Conservation (phyloP, 2,113 vertebrate species). For the Balaeniceps rex region DNA sequence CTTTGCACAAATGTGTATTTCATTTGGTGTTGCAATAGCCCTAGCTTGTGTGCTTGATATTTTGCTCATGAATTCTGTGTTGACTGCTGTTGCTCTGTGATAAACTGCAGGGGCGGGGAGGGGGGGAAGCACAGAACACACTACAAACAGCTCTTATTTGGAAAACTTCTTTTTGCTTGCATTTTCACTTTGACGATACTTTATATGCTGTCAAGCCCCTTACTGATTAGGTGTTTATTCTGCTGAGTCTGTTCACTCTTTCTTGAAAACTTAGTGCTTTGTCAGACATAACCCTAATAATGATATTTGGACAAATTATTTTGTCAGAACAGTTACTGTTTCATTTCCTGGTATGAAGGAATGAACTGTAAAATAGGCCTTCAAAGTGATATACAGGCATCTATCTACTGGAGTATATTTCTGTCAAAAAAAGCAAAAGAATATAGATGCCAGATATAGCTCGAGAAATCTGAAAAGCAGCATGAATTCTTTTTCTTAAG, state of each 20-base stretch:
- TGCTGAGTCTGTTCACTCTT: neutral
- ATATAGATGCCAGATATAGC: neutral
- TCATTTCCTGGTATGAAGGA: neutral
- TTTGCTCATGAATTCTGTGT: neutral
- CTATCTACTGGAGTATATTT: neutral
- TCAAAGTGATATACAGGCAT: neutral
- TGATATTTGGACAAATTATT: neutral
- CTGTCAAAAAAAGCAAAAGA: neutral
- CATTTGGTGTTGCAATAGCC: neutral
- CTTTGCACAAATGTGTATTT: neutral
- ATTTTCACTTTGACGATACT: neutral
- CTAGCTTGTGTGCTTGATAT: neutral
- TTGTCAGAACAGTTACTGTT: neutral
- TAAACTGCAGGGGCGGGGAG: neutral
- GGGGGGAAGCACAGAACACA: neutral
- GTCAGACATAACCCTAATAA: neutral
- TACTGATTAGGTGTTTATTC: neutral
- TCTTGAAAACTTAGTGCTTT: neutral
- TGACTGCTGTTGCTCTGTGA: neutral
- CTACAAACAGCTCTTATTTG: neutral
- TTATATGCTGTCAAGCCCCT: neutral
- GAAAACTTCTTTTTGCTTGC: neutral
- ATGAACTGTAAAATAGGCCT: neutral
- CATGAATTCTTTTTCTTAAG: neutral
- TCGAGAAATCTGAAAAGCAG: neutral